Base-by-base conservation (phyloP, 1,140 invertebrate genomes). In the Spodoptera litura region DNA sequence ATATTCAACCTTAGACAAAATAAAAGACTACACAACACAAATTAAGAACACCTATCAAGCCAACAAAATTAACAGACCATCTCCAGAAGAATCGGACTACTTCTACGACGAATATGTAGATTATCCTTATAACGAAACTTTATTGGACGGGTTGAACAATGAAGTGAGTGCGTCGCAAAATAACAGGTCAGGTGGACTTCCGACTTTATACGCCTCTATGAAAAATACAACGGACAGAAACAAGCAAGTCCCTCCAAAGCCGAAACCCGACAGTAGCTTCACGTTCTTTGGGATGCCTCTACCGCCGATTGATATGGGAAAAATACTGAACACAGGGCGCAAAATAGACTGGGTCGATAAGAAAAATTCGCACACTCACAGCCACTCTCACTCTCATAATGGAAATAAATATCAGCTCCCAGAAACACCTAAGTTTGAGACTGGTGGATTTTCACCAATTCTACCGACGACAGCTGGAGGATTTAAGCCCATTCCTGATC, bases 211-310 rank as follows among this genome's bases (percentile, higher is more conserved):
- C 82, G 96, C 96, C 11, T 95, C 95, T 68, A 95, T 95, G 58
- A 96, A 95, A 74, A 96, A 96, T 85, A 94, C 91, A 55, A 94
- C 89, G 9, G 90, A 89, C 27, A 93, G 88, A 78, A 87, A 87
- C 56, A 89, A 92, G 11, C 84, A 85, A 3, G 77, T 82, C 44
- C 55, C 87, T 20, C 72, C 86, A 49, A 94, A 93, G 84, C 84
- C 87, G 20, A 20, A 20, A 44, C 88, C 95, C 10, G 86, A 74
- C 49, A 94, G 95, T 77, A 91, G 96, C 0, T 97, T 98, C 84
- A 98, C 97, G 13, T 97, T 98, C 83, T 98, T 98, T 85, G 98
- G 98, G 0, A 96, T 98, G 81, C 97, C 97, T 0, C 83, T 98
- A 70, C 97, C 97, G 4, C 95, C 95, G 71, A 87, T 98, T n/a